These are phyloP conservation scores for Kuschelorhynchus macadamiae DNA, from an alignment of 2,888 invertebrate species.

Conservation along the genomic window DNA sequence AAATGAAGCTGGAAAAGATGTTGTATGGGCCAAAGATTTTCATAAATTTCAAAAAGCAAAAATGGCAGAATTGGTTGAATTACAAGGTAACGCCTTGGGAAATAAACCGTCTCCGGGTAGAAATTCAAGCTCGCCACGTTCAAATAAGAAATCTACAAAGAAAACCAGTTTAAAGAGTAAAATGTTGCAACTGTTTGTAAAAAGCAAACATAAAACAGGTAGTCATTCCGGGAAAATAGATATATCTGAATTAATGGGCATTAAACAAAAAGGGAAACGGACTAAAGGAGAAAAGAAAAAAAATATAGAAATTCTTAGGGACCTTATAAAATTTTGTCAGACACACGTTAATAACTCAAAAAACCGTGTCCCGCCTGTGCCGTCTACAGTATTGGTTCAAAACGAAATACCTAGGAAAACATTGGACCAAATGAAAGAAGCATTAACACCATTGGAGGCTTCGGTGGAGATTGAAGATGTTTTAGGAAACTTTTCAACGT, in stretches of 20 bases:
- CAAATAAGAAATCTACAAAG: slow-evolving; percentile 5
- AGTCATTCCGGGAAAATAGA: neutral
- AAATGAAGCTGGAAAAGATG: slow-evolving; percentile 10
- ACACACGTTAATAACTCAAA: slow-evolving; percentile 5
- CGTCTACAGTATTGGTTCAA: neutral
- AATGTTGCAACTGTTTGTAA: slow-evolving; percentile 23
- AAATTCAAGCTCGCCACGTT: neutral
- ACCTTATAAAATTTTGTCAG: slow-evolving; percentile 25
- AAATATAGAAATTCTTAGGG: slow-evolving; percentile 26
- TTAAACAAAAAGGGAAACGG: slow-evolving; percentile 19
- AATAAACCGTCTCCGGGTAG: neutral
- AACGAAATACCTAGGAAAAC: slow-evolving; percentile 12
- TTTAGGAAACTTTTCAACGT: slow-evolving; percentile 55
- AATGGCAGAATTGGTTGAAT: slow-evolving; percentile 11
- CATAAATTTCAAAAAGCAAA: slow-evolving; percentile 24
- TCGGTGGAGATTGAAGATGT: slow-evolving; percentile 57
- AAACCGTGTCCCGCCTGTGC: slow-evolving; percentile 26
- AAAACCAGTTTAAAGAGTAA: slow-evolving; percentile 25
- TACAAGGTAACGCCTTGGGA: slow-evolving; percentile 2
- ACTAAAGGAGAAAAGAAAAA: slow-evolving; percentile 24
- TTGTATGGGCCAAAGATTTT: slow-evolving; percentile 30
- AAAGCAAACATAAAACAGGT: slow-evolving; percentile 13
- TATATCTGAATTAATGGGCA: slow-evolving; percentile 26
- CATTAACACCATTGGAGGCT: slow-evolving; percentile 56
- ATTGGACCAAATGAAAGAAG: slow-evolving; percentile 41